phyloP scores from a whole-genome alignment of 2,888 invertebrate species.

The Callyntrura guangdongensis region DNA sequence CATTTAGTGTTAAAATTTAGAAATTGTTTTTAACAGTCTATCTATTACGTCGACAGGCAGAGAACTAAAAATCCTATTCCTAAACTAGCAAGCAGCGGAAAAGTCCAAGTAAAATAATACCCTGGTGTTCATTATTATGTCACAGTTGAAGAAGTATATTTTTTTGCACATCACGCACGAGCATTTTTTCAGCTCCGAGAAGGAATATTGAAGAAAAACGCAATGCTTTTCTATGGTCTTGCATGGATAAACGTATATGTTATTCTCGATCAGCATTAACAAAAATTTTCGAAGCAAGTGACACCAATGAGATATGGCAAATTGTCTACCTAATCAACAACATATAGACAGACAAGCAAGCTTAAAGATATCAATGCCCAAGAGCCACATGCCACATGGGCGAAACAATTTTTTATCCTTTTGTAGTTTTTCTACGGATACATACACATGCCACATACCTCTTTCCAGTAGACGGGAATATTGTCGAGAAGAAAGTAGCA shows the following conservation, averaged over 20 bases:
- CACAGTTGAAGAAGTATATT: background rate
- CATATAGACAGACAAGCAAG: background rate
- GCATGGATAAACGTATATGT: no score
- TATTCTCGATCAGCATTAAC: background rate
- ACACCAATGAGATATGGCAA: background rate
- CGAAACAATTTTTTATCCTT: background rate
- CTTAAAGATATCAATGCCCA: background rate
- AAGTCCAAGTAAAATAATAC: no score
- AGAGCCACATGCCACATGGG: background rate
- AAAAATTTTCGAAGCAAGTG: background rate
- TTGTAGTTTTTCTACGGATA: background rate
- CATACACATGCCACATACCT: background rate
- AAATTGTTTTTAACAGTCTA: no score
- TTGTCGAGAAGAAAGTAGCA: background rate
- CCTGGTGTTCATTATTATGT: no score
- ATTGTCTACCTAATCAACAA: background rate
- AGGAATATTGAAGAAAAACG: no score
- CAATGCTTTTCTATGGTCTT: no score
- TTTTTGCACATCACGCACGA: background rate
- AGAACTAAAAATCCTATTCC: no score
- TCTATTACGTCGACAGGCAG: no score
- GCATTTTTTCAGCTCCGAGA: no score
- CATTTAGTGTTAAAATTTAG: no score
- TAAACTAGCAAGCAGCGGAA: no score
- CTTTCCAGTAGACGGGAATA: background rate